phyloP scores from a whole-genome alignment of 2,888 invertebrate genomes.

The Bimastos eiseni region DNA sequence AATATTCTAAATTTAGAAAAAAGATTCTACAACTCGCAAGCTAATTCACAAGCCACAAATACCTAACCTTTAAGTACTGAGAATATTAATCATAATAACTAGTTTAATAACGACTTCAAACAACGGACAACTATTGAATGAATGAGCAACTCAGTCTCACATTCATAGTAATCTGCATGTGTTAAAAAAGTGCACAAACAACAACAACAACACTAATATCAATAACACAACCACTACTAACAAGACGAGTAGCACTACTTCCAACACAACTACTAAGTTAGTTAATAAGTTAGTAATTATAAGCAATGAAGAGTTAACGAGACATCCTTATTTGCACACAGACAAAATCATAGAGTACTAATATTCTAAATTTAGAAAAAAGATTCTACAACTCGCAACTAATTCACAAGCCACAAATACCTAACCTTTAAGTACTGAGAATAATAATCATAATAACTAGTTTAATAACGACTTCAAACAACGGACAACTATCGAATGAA shows the following conservation, averaged over 20 bases:
- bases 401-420: not conserved
- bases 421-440: not conserved
- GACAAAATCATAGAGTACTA: not conserved
- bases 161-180: too few relatives aligned
- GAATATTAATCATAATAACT: not conserved
- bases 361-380: not conserved
- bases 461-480: not conserved
- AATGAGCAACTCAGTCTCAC: too few relatives aligned
- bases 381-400: too few relatives aligned
- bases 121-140: not conserved
- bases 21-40: too few relatives aligned
- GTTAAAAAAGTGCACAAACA: too few relatives aligned
- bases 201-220: too few relatives aligned
- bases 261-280: not conserved
- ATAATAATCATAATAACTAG: not conserved
- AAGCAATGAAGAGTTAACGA: too few relatives aligned
- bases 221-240: too few relatives aligned
- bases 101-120: not conserved
- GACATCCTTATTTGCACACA: not conserved
- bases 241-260: too few relatives aligned
- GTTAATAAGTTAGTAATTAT: too few relatives aligned
- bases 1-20: not conserved
- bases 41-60: not conserved
- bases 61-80: not conserved
- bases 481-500: not conserved